Conservation (phyloP, 2,113 vertebrate species). For the Pterocles gutturalis region DNA sequence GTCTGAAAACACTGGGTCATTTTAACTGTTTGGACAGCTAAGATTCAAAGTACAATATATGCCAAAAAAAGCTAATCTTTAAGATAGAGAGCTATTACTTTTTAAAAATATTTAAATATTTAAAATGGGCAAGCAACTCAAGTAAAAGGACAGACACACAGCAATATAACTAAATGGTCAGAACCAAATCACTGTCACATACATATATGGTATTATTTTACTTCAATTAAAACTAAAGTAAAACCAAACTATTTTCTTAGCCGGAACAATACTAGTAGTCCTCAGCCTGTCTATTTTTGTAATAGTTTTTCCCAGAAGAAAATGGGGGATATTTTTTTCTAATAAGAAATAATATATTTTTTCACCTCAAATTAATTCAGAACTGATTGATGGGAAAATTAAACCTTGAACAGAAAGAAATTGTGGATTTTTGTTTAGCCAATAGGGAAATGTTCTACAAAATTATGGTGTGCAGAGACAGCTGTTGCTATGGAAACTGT, state of each 20-base stretch:
- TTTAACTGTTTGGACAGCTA: neutral
- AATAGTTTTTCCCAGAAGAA: neutral
- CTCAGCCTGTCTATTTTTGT: neutral
- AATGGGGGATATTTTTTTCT: neutral
- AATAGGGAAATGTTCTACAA: neutral
- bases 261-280: neutral
- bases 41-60: neutral
- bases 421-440: neutral
- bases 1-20: neutral
- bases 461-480: neutral
- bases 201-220: neutral
- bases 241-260: neutral
- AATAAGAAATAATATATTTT: neutral
- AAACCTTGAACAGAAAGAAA: constrained; percentile 37
- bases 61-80: neutral
- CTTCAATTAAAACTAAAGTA: neutral
- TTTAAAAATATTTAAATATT: neutral
- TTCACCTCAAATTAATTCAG: constrained; percentile 57
- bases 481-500: constrained; percentile 54
- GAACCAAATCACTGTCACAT: neutral
- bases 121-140: neutral
- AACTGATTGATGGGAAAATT: constrained; percentile 56
- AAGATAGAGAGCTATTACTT: neutral
- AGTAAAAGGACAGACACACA: neutral
- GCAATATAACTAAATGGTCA: neutral